Base-by-base conservation (phyloP, 2,888 invertebrate genomes). In the Thereva unica region DNA sequence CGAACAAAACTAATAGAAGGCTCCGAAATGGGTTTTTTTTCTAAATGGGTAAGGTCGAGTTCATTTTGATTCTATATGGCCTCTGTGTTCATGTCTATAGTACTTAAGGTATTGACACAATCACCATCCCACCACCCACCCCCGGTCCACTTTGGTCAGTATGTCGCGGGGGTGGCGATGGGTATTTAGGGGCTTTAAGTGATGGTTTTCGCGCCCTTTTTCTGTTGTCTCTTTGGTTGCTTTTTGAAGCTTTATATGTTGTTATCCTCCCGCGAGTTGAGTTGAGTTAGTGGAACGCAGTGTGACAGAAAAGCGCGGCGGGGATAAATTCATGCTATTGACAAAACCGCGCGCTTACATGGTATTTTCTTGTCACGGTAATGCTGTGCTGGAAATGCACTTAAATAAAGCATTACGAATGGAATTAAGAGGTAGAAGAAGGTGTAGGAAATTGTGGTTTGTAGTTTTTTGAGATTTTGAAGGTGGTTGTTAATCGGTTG, bases 311-410 rank as follows among this genome's bases (percentile, higher is more conserved):
- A 23, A 23, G 23, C 23, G 23, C 23, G 47, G 23, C 23, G 47
- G 49, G 49, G 49, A 65, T 65, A 49, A 65, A 55, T 65, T 65
- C 47, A 41, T 56, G 41, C 49, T 12, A 53, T 40, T 41, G 40
- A 50, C 61, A 61, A 61, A 61, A 50, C 40, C 53, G 35, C 9
- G 50, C 23, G 65, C 12, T 65, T 65, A 65, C 65, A 65, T 23
- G 65, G 56, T 8, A 65, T 65, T 65, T 65, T 65, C 56, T 56
- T 65, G 64, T 64, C 34, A 10, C 47, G 10, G 10, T 10, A n/a
- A 44, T 23, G 41, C 23, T 8, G 49, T 64, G 53, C 42, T 52
- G 37, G 53, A 42, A 64, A 40, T 47, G 41, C 52, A 41, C 53
- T 64, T 64, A 52, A 53, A 35, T 44, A 54, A 53, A 53, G 44